Base-by-base conservation (phyloP, 2,113 vertebrate genomes). In the Phrynosoma platyrhinos region DNA sequence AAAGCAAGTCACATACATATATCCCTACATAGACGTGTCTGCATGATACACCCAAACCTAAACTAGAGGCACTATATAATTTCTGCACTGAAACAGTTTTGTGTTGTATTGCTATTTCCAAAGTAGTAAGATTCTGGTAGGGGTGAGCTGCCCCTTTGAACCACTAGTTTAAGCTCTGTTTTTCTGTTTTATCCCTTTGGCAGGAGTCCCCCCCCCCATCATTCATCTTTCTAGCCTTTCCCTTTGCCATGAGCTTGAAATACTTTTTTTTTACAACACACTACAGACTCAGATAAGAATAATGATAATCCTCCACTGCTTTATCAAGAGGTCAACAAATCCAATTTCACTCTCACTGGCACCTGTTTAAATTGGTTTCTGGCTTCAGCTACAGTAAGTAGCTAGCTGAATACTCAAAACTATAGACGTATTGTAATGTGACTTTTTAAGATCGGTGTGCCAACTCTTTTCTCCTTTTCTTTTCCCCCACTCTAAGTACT, bases 271-370 rank as follows among this genome's bases (percentile, higher is more conserved):
- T 30, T 12, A 42, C 55, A 82, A 72, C 32, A 69, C 2, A 53
- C 10, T 36, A 69, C n/a, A 77, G 58, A 62, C 21, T 82, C 53
- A 77, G 27, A 77, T 77, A 68, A 71, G 52, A 23, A 25, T 20
- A 68, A n/a, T 82, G 64, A 69, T 42, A 79, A 76, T 64, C 86
- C 32, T 27, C 72, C 5, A 69, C 58, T 58, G 72, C 71, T 82
- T 68, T 76, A 82, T 25, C 84, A 82, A 78, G 47, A 55, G 75
- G 66, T 86, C 36, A 86, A 10, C 47, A 87, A 47, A 83, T 5
- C n/a, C 36, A 78, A 68, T 21, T 75, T 89, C 20, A 68, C 36
- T 32, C 25, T 32, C 18, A 40, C 83, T 66, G 52, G 77, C 12
- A 32, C 71, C 72, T 58, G 42, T 82, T 90, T 71, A 82, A 82